Evolutionary conservation across 2,888 invertebrate species (phyloP), one percentile per base, ranked within the genome.

Genomic region (Brachyopa scutellaris): DNA sequence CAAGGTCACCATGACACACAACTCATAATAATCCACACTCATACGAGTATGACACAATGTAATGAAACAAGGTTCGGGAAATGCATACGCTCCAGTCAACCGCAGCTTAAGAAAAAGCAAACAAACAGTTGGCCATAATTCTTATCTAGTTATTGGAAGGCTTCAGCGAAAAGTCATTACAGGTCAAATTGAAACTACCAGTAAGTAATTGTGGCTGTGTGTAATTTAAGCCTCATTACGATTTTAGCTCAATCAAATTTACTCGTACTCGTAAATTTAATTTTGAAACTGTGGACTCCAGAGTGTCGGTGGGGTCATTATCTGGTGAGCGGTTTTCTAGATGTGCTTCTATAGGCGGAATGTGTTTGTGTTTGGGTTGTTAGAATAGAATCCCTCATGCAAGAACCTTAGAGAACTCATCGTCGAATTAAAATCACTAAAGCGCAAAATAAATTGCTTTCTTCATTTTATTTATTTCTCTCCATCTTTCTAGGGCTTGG

Each of bases 341-440:
- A 21, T 33, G 29, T 59, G 49, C 38, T 31, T 49, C 21, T 40
- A 21, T 7, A 13, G 36, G 7, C 26, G 11, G 38, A 64, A 49
- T 64, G 49, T 64, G 49, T 61, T 49, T 8, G n/a, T 62, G 19
- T 23, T 17, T 6, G 19, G 17, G 29, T n/a, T 9, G 11, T 8
- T 2, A 31, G 26, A 17, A 33, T 29, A 57, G 31, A 59, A 23
- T 69, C 76, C 64, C 51, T 66, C 72, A 72, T 59, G 78, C 76
- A 70, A 76, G 80, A 80, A 76, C 62, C 69, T 69, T 62, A 49
- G 57, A 15, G 45, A 64, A 72, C 51, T 53, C 59, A 53, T 36
- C 76, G 51, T 69, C 76, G 36, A 67, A 76, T 76, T 70, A 76
- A 59, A 74, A 59, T 62, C 80, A 80, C 69, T 45, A 76, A 80